phyloP scores from a whole-genome alignment of 2,797 vertebrate genomes.

The Argya squamiceps region DNA sequence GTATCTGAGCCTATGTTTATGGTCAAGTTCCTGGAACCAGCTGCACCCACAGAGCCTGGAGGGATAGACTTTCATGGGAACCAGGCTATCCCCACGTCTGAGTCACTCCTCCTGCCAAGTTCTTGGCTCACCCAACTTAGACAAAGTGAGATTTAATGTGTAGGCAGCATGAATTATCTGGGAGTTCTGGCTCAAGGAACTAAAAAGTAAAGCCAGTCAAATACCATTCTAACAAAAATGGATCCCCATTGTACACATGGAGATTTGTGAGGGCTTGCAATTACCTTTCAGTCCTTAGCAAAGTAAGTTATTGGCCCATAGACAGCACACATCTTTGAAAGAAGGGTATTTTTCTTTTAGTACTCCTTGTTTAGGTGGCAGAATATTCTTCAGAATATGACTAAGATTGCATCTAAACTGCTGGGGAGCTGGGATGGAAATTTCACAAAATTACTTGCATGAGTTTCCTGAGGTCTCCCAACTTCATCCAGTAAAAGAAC shows the following conservation, averaged over 20 bases:
- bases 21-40: background rate
- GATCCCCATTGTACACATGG: fast-evolving
- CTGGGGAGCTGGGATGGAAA: background rate
- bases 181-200: background rate
- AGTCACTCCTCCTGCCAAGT: background rate
- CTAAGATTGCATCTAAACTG: background rate
- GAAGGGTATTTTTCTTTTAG: background rate
- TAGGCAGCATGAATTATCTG: background rate
- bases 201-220: background rate
- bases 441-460: background rate
- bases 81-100: background rate
- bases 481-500: background rate
- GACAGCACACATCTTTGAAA: background rate
- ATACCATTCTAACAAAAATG: background rate
- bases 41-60: background rate
- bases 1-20: background rate
- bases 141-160: background rate
- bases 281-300: background rate
- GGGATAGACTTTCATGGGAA: background rate
- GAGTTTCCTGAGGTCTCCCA: background rate
- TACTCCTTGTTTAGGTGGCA: background rate
- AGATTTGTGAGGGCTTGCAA: background rate
- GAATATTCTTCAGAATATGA: background rate
- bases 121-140: background rate
- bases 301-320: background rate